phyloP scores from a whole-genome alignment of 2,888 invertebrate genomes.

The Eupithecia exiguata region DNA sequence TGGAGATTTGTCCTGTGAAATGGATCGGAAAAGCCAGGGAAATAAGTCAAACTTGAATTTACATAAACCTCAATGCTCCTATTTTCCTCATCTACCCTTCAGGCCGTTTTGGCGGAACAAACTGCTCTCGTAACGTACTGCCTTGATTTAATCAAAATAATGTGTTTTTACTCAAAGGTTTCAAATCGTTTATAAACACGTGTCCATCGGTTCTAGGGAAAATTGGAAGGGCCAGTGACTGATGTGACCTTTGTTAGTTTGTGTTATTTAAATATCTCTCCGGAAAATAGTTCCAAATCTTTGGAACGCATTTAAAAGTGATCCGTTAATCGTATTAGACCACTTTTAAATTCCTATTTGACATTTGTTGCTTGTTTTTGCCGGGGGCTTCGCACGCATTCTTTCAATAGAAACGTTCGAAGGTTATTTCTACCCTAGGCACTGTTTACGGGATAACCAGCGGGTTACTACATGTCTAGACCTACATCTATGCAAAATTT shows the following conservation, averaged over 20 bases:
- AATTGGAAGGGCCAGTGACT: too few relatives aligned
- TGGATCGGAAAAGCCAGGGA: conserved; percentile 32
- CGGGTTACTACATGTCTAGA: neutral
- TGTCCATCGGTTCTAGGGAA: too few relatives aligned
- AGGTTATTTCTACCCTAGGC: too few relatives aligned
- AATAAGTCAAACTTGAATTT: conserved; percentile 37
- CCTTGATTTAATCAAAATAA: conserved; percentile 6
- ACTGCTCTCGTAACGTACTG: neutral
- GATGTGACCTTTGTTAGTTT: too few relatives aligned
- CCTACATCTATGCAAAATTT: neutral
- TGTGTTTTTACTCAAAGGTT: too few relatives aligned
- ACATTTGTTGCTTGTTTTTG: too few relatives aligned
- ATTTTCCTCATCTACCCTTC: conserved; percentile 20
- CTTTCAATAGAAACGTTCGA: too few relatives aligned
- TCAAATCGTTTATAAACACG: too few relatives aligned
- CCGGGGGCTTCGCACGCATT: too few relatives aligned
- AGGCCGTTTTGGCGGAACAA: conserved; percentile 8
- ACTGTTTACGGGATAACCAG: too few relatives aligned
- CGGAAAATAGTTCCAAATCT: neutral
- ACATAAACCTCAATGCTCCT: conserved; percentile 23
- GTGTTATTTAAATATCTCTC: neutral
- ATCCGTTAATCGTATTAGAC: too few relatives aligned
- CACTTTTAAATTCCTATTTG: too few relatives aligned
- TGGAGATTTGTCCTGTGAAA: conserved; percentile 26
- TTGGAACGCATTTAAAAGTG: neutral